Conservation (phyloP, 2,888 invertebrate genomes). For the Melanchra persicariae region DNA sequence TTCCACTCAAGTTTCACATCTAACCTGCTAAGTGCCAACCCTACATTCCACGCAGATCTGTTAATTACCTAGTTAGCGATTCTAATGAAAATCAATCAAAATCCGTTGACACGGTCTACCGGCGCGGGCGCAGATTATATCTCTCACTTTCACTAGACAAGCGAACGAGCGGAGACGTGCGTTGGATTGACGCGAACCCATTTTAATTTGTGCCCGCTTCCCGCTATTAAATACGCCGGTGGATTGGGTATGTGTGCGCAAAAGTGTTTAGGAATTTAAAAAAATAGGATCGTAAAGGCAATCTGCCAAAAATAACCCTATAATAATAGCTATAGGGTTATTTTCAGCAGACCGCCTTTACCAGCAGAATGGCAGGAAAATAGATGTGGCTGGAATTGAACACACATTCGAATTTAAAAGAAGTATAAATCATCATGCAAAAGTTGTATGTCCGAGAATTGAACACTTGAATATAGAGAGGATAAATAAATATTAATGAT, state of each 20-base stretch:
- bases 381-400: not conserved
- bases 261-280: slow-evolving; percentile 57
- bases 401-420: not conserved
- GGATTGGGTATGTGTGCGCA: slow-evolving; percentile 64
- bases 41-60: slow-evolving; percentile 1
- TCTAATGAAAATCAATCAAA: slow-evolving; percentile 70
- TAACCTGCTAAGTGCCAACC: slow-evolving; percentile 7
- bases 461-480: no score
- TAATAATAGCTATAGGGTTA: no score
- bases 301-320: not conserved
- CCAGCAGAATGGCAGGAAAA: not conserved
- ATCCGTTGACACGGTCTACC: slow-evolving; percentile 62
- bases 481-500: no score
- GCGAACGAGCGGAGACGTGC: slow-evolving; percentile 82
- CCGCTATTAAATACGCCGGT: slow-evolving; percentile 83
- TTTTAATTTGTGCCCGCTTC: slow-evolving; percentile 86
- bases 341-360: no score
- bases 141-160: slow-evolving; percentile 82
- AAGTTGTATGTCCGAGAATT: no score
- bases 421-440: no score
- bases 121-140: slow-evolving; percentile 69
- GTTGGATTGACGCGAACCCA: slow-evolving; percentile 81
- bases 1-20: not conserved
- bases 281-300: no score
- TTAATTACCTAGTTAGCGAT: slow-evolving; percentile 54